Evolutionary conservation across 2,888 invertebrate species (phyloP), one percentile per base, ranked within the genome.

Genomic region (Fragum fragum): DNA sequence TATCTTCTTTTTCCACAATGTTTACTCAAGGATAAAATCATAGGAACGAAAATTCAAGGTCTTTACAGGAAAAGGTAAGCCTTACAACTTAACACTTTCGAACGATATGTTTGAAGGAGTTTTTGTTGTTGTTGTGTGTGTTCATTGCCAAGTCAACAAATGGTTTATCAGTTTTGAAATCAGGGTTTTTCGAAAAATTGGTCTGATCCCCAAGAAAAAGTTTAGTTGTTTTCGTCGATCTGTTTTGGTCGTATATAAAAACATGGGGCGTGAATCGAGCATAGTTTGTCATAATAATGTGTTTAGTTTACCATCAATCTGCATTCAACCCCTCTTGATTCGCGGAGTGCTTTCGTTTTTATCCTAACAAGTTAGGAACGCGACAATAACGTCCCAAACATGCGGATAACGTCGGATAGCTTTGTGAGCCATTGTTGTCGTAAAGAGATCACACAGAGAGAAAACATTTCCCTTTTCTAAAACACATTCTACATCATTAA

Each of bases 241-340:
- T 75, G 79, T 81, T 81, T 81, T 68, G 76, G 47, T 69, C 42
- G 73, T 73, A 9, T 42, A 9, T 26, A 1, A n/a, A 79, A 86
- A 79, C 81, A 79, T 74, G 79, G 86, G 83, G 86, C 86, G 86
- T 86, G 83, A 86, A 83, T 72, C 73, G 81, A 74, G 76, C 75
- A 42, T 74, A 76, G 82, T 82, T 82, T 80, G 73, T 59, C 80
- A 82, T 82, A 85, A 85, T 82, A 85, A 82, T 73, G 77, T 78
- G 59, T 71, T 85, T 85, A 78, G 77, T 73, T 78, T 66, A 26
- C 53, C 68, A 85, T 85, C 75, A 80, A 85, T 85, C 79, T 85
- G 53, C 85, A 82, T 82, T 78, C 79, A 63, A 42, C n/a, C 70
- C 61, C 47, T 59, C 82, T 78, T 68, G 68, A 68, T 77, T 71